Base-by-base conservation (phyloP, 2,113 vertebrate species). In the Nanorana parkeri region DNA sequence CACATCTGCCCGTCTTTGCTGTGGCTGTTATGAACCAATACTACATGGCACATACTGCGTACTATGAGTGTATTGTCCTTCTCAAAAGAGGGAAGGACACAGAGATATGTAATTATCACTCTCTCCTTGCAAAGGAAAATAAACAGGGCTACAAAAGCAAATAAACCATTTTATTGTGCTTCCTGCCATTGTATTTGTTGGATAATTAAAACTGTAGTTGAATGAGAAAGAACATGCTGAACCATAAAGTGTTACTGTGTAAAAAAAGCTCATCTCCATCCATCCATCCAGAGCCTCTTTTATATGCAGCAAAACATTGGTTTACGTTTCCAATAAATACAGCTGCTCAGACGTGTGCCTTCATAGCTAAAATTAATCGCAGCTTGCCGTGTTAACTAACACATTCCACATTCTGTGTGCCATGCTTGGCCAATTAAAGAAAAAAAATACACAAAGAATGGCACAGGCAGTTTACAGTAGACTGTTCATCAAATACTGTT, bases 1-100 rank as follows among this genome's bases (percentile, higher is more conserved):
- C 84, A 86, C 86, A 88, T 88, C 85, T 90, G 87, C 52, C 85
- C 74, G 23, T 85, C 60, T 66, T 85, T 86, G 75, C 81, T 83
- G 89, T 87, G 71, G 17, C 61, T 88, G 80, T 86, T 83, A 86
- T 80, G 86, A 88, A 87, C 65, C 78, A 85, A 72, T 47, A 67
- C 0, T 85, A 1, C 16, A 63, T 86, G 89, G 85, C 60, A 82
- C 41, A 85, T 87, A 84, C 68, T 87, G 84, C 17, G 55, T 85
- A 26, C 21, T 83, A 55, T 52, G 19, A 73, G 84, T 52, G 80
- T 80, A 72, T 69, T 84, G 36, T 72, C 17, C 77, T 81, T 67
- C 75, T 15, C 2, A 76, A 72, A 82, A 55, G 77, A 68, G 84
- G 68, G 52, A 87, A 89, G 61, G 84, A 82, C 80, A 47, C 54